phyloP scores from a whole-genome alignment of 2,113 vertebrate genomes.

The Heterotis niloticus region DNA sequence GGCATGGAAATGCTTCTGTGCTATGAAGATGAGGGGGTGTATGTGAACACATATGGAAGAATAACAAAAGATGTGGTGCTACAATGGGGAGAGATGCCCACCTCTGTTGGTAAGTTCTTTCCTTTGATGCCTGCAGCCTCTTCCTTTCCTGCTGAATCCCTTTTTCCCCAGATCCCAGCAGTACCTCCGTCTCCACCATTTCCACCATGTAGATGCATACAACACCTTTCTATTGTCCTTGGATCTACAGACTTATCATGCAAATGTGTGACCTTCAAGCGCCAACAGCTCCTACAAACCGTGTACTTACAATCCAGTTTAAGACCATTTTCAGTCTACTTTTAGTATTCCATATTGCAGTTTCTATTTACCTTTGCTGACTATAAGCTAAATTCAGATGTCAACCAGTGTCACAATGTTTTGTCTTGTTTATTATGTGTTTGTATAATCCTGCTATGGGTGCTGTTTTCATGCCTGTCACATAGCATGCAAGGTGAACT shows the following conservation, averaged over 20 bases:
- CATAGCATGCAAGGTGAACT: neutral
- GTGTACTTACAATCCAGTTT: too few relatives aligned
- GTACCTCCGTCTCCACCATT: neutral
- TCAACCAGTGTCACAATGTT: neutral
- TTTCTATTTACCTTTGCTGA: too few relatives aligned
- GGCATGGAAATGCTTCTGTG: constrained; percentile 98
- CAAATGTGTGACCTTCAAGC: too few relatives aligned
- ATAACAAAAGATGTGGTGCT: constrained; percentile 98
- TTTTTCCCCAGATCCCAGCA: neutral
- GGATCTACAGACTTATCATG: too few relatives aligned
- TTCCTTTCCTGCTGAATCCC: neutral
- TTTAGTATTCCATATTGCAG: neutral
- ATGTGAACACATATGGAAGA: constrained; percentile 95
- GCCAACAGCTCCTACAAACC: too few relatives aligned
- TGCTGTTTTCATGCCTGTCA: neutral
- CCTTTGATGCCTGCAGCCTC: neutral
- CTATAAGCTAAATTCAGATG: neutral
- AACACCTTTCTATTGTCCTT: too few relatives aligned
- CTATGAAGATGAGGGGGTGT: constrained; percentile 96
- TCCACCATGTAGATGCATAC: neutral
- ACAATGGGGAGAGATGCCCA: constrained; percentile 99
- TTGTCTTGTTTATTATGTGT: neutral
- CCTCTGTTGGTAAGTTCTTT: constrained; percentile 85
- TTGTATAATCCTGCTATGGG: neutral
- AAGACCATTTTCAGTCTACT: too few relatives aligned